phyloP scores from a whole-genome alignment of 2,888 invertebrate genomes.

The Clostera curtula region DNA sequence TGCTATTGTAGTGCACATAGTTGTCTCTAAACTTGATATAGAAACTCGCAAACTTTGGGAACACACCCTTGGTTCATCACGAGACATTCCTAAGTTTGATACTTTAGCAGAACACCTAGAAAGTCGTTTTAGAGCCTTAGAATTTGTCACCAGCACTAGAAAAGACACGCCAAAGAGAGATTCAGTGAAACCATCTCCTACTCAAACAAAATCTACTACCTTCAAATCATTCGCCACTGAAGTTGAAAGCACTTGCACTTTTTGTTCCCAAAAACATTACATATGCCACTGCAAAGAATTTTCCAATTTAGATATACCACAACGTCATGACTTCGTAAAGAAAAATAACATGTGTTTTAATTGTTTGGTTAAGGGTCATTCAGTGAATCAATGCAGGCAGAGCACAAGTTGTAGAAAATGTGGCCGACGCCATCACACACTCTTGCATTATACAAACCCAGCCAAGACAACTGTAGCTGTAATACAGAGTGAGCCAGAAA shows the following conservation, averaged over 20 bases:
- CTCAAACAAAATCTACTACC: too few relatives aligned
- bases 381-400: background rate
- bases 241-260: constrained; percentile 8
- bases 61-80: constrained; percentile 7
- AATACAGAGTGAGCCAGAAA: background rate
- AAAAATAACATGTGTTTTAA: constrained; percentile 1
- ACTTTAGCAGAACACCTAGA: constrained; percentile 9
- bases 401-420: background rate
- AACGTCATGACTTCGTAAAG: background rate
- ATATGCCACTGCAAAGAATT: constrained; percentile 10
- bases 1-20: constrained; percentile 11
- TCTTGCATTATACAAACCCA: background rate
- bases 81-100: constrained; percentile 6
- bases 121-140: constrained; percentile 12
- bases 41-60: constrained; percentile 18
- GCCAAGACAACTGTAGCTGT: background rate
- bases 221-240: too few relatives aligned
- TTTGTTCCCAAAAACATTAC: constrained; percentile 10
- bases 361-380: constrained; percentile 3
- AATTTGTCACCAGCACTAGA: too few relatives aligned
- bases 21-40: constrained; percentile 13
- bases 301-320: background rate
- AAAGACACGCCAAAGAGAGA: constrained; percentile 3
- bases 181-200: too few relatives aligned
- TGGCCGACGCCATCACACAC: constrained; percentile 1